Evolutionary conservation across 2,888 invertebrate species (phyloP), one percentile per base, ranked within the genome.

Genomic region (Danaus chrysippus): DNA sequence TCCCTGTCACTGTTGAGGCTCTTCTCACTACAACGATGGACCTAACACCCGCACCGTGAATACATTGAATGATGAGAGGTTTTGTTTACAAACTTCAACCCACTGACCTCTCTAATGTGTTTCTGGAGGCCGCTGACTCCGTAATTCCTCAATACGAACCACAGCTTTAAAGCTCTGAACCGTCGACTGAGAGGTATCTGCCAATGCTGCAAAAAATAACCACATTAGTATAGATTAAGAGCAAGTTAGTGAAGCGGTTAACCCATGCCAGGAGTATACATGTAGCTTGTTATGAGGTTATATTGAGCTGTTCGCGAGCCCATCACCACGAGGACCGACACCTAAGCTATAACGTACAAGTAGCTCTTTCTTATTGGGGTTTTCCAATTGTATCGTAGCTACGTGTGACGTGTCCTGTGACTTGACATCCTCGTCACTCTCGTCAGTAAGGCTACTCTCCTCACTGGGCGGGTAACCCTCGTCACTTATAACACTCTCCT

Each of bases 131-230:
- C 98, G 65, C 93, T 93, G 12, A 98, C 94, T 9, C 99, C 99
- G 75, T 94, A 99, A 75, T 96, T 97, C 53, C 99, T 92, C n/a
- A 99, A 92, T 0, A 99, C 98, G 79, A 99, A 99, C 99, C 99
- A 99, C 0, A 99, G 91, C 81, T 99, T 99, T 43, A 99, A 82
- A 0, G 99, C 94, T 42, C 99, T 93, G 82, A 99, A 99, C 68
- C 97, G 93, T 77, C 97, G 97, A 74, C 98, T 98, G 58, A 99
- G 81, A 0, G 98, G 97, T 59, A 99, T 98, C 87, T 99, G 99
- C 99, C 99, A 99, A 78, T 99, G 98, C 97, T 97, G 80, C 12
- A 91, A 91, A 10, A 49, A 1, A 23, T 10, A 11, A 55, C 13
- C 44, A 3, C 23, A 34, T 34, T 8, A 34, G 6, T 34, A 34